Percentiles rank a stretch among this genome's conserved stretches.
phyloP scores from a whole-genome alignment of 2,888 invertebrate genomes.

The Allygus modestus region DNA sequence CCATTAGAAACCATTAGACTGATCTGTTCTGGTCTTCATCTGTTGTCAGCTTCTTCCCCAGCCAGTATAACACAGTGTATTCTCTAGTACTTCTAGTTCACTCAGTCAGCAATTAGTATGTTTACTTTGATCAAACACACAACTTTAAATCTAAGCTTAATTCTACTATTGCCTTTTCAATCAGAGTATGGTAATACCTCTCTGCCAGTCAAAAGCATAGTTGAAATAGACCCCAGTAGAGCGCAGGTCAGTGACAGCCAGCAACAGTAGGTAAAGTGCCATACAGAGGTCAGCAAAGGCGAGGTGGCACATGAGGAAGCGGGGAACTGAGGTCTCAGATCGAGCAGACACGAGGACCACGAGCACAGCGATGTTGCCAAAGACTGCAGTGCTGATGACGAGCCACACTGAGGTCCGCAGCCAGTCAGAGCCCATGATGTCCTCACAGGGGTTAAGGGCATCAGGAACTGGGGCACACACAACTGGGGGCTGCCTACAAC shows the following conservation, averaged over 20 bases:
- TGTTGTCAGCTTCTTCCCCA: too few relatives aligned
- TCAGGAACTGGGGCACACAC: slow-evolving; percentile 87
- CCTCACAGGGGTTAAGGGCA: slow-evolving; percentile 92
- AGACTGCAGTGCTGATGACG: slow-evolving; percentile 87
- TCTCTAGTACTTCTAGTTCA: too few relatives aligned
- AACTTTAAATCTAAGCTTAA: too few relatives aligned
- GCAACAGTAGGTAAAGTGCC: slow-evolving; percentile 88
- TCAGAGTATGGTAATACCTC: slow-evolving; percentile 79
- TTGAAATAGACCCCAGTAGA: slow-evolving; percentile 94
- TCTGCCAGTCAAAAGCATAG: slow-evolving; percentile 94
- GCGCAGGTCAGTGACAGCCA: slow-evolving; percentile 90
- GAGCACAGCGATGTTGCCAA: slow-evolving; percentile 84
- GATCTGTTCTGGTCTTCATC: too few relatives aligned
- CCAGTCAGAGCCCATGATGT: slow-evolving; percentile 91
- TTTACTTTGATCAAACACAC: too few relatives aligned
- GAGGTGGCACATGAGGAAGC: slow-evolving; percentile 88
- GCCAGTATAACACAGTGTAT: too few relatives aligned
- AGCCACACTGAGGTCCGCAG: slow-evolving; percentile 91
- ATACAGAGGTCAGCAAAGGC: slow-evolving; percentile 94
- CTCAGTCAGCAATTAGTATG: too few relatives aligned
- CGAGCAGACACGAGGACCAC: slow-evolving; percentile 72
- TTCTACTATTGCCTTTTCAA: too few relatives aligned
- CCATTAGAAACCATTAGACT: too few relatives aligned
- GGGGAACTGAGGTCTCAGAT: slow-evolving; percentile 81
- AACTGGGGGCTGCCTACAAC: slow-evolving; percentile 73